Percentiles rank a stretch among this genome's conserved stretches.
phyloP scores from a whole-genome alignment of 1,140 invertebrate species.

The Diachasmimorpha longicaudata region DNA sequence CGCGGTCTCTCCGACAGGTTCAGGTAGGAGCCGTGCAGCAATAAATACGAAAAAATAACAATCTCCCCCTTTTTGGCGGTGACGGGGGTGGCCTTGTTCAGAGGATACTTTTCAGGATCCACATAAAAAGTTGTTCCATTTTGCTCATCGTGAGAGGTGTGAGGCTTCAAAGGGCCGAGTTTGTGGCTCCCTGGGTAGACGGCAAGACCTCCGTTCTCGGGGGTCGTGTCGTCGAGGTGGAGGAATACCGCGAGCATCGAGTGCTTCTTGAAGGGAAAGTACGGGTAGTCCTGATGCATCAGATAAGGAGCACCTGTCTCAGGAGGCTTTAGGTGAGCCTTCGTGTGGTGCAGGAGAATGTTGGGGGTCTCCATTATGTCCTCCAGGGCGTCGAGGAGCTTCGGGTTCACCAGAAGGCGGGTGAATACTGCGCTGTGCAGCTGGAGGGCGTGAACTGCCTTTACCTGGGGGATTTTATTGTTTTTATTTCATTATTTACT shows the following conservation, averaged over 20 bases:
- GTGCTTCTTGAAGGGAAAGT: constrained; percentile 69
- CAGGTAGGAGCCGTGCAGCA: constrained; percentile 68
- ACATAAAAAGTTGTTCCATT: constrained; percentile 62
- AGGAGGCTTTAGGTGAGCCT: constrained; percentile 69
- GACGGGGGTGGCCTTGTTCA: constrained; percentile 65
- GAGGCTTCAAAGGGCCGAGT: constrained; percentile 66
- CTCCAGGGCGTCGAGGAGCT: constrained; percentile 66
- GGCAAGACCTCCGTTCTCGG: constrained; percentile 68
- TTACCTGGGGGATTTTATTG: constrained; percentile 49
- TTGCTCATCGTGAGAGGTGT: constrained; percentile 49
- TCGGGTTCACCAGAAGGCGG: constrained; percentile 62
- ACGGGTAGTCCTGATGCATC: constrained; percentile 72
- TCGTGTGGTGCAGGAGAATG: constrained; percentile 69
- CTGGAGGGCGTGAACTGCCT: constrained; percentile 67
- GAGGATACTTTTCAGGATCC: constrained; percentile 65
- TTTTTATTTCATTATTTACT: not conserved
- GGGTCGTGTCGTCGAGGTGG: constrained; percentile 66
- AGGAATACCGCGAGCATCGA: constrained; percentile 70
- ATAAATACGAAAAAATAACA: constrained; percentile 68
- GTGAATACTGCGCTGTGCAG: constrained; percentile 67
- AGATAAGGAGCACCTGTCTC: constrained; percentile 69
- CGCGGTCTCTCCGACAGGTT: constrained; percentile 62
- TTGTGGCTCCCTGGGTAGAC: constrained; percentile 71
- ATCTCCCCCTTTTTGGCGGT: constrained; percentile 65
- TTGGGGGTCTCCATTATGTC: constrained; percentile 67